A percentile compares a stretch with the other conserved stretches of the same genome.
Conservation (phyloP, 2,113 vertebrate species). For the Pionites leucogaster region DNA sequence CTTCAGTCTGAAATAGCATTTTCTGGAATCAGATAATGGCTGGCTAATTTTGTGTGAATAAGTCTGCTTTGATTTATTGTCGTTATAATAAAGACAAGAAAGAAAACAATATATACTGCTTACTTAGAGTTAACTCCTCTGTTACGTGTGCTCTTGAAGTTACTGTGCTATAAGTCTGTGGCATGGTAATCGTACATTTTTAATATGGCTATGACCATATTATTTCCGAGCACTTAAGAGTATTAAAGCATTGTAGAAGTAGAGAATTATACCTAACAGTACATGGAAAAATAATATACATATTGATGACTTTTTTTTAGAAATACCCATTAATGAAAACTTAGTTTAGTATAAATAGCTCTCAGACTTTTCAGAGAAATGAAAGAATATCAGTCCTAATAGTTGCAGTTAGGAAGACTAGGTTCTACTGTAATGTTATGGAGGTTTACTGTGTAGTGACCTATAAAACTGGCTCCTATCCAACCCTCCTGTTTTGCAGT, state of each 20-base stretch:
- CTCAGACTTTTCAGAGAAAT: neutral
- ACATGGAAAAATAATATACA: neutral
- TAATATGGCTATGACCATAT: neutral
- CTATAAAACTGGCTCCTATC: conserved; percentile 55
- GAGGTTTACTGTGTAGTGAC: conserved; percentile 61
- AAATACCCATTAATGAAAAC: neutral
- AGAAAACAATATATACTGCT: neutral
- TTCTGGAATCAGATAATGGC: neutral
- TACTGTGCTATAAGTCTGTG: neutral
- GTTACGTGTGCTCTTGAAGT: neutral
- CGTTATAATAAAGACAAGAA: neutral
- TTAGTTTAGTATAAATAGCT: neutral
- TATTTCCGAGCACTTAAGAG: neutral
- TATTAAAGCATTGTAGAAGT: neutral
- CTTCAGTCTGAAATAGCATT: neutral
- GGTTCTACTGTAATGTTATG: conserved; percentile 51
- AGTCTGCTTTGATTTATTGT: neutral
- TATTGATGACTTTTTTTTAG: neutral
- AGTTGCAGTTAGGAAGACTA: neutral
- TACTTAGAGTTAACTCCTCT: neutral
- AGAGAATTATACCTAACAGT: neutral
- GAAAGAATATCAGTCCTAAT: neutral
- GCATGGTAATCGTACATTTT: neutral
- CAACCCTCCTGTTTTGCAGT: conserved; percentile 49
- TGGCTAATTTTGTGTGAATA: neutral